phyloP scores from a whole-genome alignment of 1,140 invertebrate genomes.

The Colletes gigas region DNA sequence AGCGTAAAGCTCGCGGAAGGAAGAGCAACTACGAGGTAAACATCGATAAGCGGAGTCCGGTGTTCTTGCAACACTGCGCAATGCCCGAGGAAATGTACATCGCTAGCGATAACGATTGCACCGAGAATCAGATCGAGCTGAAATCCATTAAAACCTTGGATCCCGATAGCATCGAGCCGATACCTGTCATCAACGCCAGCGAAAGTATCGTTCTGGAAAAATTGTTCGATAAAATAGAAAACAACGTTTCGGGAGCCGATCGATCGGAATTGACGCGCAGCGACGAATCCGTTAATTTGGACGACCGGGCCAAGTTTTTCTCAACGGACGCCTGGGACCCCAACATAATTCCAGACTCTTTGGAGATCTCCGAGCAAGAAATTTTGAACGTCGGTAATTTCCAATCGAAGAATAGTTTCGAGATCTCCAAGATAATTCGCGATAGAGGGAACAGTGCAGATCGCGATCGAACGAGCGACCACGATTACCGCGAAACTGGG shows the following conservation, averaged over 20 bases:
- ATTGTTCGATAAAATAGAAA: neutral
- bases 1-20: conserved; percentile 29
- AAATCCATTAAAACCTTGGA: conserved; percentile 76
- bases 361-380: conserved; percentile 64
- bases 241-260: neutral
- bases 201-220: conserved; percentile 2
- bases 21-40: conserved; percentile 2
- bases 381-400: neutral
- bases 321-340: conserved; percentile 54
- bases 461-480: neutral
- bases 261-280: neutral
- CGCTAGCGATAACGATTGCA: conserved; percentile 70
- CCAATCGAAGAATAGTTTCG: neutral
- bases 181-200: neutral
- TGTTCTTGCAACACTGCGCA: conserved; percentile 38
- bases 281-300: neutral
- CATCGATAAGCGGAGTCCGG: conserved; percentile 21
- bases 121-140: conserved; percentile 70
- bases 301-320: neutral
- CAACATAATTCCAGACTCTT: conserved; percentile 74
- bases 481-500: conserved; percentile 8
- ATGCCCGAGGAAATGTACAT: conserved; percentile 73
- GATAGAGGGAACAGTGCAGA: neutral
- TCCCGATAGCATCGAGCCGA: conserved; percentile 66
- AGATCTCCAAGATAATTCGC: neutral